A percentile compares a stretch with the other conserved stretches of the same genome.
Conservation (phyloP, 2,797 vertebrate genomes). For the Coregonus sp. region DNA sequence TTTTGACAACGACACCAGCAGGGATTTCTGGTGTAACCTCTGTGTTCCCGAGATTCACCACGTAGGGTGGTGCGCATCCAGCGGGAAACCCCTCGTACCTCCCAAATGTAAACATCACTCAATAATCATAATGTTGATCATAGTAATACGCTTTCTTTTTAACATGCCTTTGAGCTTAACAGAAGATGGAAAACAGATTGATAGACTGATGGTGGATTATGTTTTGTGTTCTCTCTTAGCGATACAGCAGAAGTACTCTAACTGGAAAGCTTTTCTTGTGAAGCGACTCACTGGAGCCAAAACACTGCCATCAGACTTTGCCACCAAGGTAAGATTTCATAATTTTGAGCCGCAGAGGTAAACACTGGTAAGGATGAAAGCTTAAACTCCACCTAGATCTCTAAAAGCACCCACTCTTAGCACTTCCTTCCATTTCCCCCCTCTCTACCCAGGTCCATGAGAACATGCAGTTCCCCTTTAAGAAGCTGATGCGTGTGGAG, state of each 20-base stretch:
- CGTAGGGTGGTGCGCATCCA: constrained; percentile 97
- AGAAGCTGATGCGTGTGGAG: constrained; percentile 96
- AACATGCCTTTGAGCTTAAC: neutral
- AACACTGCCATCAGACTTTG: constrained; percentile 96
- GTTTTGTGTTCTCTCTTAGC: constrained; percentile 71
- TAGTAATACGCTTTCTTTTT: neutral
- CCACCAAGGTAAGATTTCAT: constrained; percentile 83
- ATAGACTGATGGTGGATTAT: neutral
- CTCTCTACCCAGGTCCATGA: constrained; percentile 83
- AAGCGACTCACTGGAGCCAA: constrained; percentile 99
- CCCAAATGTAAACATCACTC: constrained; percentile 85
- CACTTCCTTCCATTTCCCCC: neutral
- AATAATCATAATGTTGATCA: neutral
- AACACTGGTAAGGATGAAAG: neutral
- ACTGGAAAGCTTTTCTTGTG: constrained; percentile 98
- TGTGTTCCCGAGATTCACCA: constrained; percentile 93
- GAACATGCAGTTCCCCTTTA: constrained; percentile 95
- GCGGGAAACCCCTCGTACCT: constrained; percentile 93
- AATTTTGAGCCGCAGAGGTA: neutral
- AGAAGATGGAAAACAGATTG: neutral
- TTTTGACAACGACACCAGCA: constrained; percentile 92
- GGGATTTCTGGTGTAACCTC: constrained; percentile 96
- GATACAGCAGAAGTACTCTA: constrained; percentile 97
- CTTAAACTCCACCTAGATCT: neutral
- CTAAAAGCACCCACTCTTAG: neutral